These are phyloP conservation scores for Beris morrisii DNA, from an alignment of 2,888 invertebrate genomes.

Conservation along the genomic window DNA sequence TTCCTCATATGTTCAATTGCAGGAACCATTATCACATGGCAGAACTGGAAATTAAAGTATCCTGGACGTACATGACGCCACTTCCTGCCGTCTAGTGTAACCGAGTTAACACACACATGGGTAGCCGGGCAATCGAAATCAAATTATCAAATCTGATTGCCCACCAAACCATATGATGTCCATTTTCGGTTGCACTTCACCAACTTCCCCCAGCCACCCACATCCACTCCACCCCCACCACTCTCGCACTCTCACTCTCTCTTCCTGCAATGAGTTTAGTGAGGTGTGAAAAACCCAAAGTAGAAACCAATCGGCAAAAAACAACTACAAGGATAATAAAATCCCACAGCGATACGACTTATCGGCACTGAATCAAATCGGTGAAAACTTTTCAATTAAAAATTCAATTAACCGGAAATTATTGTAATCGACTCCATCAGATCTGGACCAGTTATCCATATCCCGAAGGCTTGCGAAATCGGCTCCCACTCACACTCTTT, in stretches of 20 bases:
- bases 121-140: constrained; percentile 20
- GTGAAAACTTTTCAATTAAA: constrained; percentile 39
- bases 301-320: background rate
- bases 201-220: too few species aligned
- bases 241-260: too few species aligned
- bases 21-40: constrained; percentile 11
- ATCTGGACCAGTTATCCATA: too few species aligned
- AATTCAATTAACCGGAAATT: constrained; percentile 40
- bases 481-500: too few species aligned
- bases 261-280: constrained; percentile 10
- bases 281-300: constrained; percentile 14
- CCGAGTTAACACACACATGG: background rate
- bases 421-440: constrained; percentile 36
- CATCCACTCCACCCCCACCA: too few species aligned
- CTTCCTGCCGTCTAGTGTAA: background rate
- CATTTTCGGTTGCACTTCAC: constrained; percentile 28
- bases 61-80: background rate
- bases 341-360: constrained; percentile 22
- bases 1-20: constrained; percentile 15
- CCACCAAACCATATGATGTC: constrained; percentile 28
- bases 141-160: constrained; percentile 31
- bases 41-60: background rate
- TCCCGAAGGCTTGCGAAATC: too few species aligned
- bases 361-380: constrained; percentile 25
- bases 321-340: constrained; percentile 15